Evolutionary conservation across 2,888 invertebrate species (phyloP).

Genomic region (Criorhina ranunculi): DNA sequence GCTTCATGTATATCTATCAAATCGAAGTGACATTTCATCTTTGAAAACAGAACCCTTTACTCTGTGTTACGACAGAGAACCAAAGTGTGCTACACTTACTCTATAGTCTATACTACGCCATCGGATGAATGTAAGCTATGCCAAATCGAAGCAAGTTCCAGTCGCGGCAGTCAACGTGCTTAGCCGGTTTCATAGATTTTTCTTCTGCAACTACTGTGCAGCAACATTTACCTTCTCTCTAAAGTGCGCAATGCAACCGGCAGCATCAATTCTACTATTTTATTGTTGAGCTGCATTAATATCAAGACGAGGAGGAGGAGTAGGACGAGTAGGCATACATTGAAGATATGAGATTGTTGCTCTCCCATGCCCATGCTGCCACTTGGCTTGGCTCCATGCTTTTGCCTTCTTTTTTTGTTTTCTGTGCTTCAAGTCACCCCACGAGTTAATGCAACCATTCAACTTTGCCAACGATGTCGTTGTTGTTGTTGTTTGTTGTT

Average conservation of each 20-base stretch:
- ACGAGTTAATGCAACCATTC: conserved; percentile 75
- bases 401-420: conserved; percentile 29
- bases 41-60: too few species aligned
- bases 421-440: conserved; percentile 57
- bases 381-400: conserved; percentile 42
- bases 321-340: conserved; percentile 63
- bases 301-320: conserved; percentile 46
- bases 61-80: neutral
- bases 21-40: neutral
- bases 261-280: conserved; percentile 67
- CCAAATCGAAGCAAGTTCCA: conserved; percentile 48
- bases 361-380: conserved; percentile 60
- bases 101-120: conserved; percentile 36
- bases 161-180: conserved; percentile 57
- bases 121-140: conserved; percentile 69
- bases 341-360: conserved; percentile 74
- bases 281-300: conserved; percentile 68
- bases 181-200: conserved; percentile 68
- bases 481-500: conserved; percentile 45
- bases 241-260: conserved; percentile 24
- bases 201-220: conserved; percentile 30
- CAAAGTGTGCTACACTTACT: neutral
- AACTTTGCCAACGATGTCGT: conserved; percentile 52
- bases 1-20: neutral
- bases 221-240: conserved; percentile 56